Percentiles rank a stretch among this genome's conserved stretches.
Conservation (phyloP, 2,113 vertebrate species). For the Cheirogaleus medius region DNA sequence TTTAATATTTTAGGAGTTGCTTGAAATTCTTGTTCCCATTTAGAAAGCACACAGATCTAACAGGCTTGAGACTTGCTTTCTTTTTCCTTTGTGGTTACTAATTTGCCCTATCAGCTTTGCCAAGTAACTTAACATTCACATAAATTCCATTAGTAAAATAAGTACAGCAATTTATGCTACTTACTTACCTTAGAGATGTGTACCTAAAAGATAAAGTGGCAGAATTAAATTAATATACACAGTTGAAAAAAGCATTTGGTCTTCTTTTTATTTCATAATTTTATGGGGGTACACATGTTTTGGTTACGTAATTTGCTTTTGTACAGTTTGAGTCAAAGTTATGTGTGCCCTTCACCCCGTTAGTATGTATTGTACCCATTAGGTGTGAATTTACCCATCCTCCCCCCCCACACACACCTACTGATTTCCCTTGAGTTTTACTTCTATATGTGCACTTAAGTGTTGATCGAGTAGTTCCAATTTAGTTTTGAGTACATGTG, state of each 20-base stretch:
- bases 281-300: no score
- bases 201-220: constrained; percentile 2
- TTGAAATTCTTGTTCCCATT: constrained; percentile 1
- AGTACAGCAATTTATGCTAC: not conserved
- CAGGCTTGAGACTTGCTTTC: not conserved
- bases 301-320: no score
- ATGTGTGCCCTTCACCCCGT: no score
- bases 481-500: no score
- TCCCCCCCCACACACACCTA: no score
- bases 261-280: not conserved
- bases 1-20: constrained; percentile 1
- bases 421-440: no score
- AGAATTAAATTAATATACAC: constrained; percentile 34
- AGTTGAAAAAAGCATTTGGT: constrained; percentile 6
- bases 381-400: no score
- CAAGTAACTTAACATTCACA: constrained; percentile 13
- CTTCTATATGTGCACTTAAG: no score
- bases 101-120: constrained; percentile 10
- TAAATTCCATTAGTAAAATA: constrained; percentile 58
- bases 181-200: not conserved
- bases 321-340: no score
- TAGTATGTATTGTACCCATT: no score
- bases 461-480: no score
- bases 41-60: not conserved
- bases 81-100: not conserved